Base-by-base conservation (phyloP, 2,113 vertebrate genomes). In the Chaetodon auriga region DNA sequence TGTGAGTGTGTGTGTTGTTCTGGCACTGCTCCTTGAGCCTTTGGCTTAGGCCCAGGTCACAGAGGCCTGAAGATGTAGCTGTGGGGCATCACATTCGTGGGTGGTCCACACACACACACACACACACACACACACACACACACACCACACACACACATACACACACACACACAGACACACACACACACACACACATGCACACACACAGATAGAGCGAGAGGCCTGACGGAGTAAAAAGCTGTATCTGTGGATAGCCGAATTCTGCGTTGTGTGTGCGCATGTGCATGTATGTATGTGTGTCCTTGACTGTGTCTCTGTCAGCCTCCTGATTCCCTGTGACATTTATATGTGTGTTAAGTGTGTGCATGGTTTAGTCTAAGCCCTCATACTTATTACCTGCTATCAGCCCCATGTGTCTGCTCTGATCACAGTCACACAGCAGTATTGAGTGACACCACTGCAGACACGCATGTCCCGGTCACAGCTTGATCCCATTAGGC, bases 401-500 rank as follows among this genome's bases (percentile, higher is more conserved):
- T 79, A 88, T 94, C 87, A 73, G 53, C 82, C 73, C 46, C 4
- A 45, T 58, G 16, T 83, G 80, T 84, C 83, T 54, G 77, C 84
- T 68, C 77, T 82, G 82, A 91, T 91, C 90, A 87, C 75, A 73
- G 87, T 84, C 87, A 70, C 90, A 63, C 66, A 64, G 58, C 21
- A 9, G 83, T 85, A 84, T 89, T 87, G 86, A 87, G 91, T 92
- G 89, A 86, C 90, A 81, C 16, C 21, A 70, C 68, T 63, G 87
- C 84, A 86, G 70, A 82, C 87, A 82, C 43, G 12, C 83, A 85
- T 72, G 85, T 88, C 80, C 69, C 70, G 70, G 79, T 87, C 91
- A 90, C 95, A 95, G 90, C 91, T 92, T 92, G 93, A 85, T 94
- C 82, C 86, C 87, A 94, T 95, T 95, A 95, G 75, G 23, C 36